Evolutionary conservation across 2,888 invertebrate genomes (phyloP).

Genomic region (Leistus spinibarbis): DNA sequence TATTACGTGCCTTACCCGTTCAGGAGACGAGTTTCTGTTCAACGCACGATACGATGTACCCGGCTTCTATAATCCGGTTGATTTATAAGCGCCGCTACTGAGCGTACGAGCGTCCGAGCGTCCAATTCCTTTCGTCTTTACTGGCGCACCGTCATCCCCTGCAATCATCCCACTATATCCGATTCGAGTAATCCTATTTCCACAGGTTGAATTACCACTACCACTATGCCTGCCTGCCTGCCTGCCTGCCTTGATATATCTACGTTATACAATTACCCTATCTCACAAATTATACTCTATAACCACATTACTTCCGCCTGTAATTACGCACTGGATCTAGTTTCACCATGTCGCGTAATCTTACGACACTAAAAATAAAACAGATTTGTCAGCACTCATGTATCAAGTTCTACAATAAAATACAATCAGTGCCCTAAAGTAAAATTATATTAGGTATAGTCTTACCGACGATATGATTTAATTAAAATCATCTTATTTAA

Average conservation of each 20-base stretch:
- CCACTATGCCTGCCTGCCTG: too few relatives aligned
- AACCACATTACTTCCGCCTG: neutral
- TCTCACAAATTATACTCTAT: neutral
- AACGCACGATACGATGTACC: neutral
- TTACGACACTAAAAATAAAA: neutral
- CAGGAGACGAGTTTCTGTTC: neutral
- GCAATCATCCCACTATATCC: neutral
- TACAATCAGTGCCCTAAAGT: too few relatives aligned
- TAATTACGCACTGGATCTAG: neutral
- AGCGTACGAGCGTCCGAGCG: neutral
- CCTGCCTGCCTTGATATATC: neutral
- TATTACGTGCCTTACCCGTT: slow-evolving; percentile 8
- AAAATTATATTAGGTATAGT: too few relatives aligned
- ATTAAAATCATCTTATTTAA: too few relatives aligned
- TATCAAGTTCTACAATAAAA: too few relatives aligned
- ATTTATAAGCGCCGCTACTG: neutral
- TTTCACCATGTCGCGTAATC: neutral
- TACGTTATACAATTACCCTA: neutral
- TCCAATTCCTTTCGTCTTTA: neutral
- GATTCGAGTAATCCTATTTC: neutral
- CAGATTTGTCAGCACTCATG: too few relatives aligned
- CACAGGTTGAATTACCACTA: neutral
- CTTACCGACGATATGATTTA: too few relatives aligned
- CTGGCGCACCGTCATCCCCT: neutral
- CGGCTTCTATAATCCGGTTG: neutral